phyloP scores from a whole-genome alignment of 2,113 vertebrate species.

The Bubo bubo region DNA sequence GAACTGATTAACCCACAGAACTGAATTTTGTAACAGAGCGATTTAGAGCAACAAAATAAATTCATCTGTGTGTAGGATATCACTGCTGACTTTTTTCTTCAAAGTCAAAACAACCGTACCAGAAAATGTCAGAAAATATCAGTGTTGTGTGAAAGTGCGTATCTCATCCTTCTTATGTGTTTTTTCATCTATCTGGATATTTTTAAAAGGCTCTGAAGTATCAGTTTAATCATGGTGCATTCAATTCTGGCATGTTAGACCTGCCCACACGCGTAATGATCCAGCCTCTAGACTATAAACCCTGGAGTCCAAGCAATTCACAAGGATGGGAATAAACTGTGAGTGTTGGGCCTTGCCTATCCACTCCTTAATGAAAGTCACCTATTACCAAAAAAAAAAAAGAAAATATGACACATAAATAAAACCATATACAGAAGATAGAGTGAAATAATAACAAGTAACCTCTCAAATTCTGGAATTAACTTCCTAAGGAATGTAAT shows the following conservation, averaged over 20 bases:
- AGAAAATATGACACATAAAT: background rate
- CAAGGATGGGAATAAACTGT: background rate
- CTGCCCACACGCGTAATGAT: background rate
- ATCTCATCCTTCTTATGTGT: background rate
- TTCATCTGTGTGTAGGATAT: background rate
- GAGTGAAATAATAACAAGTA: background rate
- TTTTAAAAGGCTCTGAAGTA: background rate
- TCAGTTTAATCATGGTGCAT: background rate
- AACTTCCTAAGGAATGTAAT: background rate
- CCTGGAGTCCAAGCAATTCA: background rate
- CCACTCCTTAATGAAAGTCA: background rate
- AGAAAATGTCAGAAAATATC: background rate
- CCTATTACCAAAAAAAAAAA: background rate
- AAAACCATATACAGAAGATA: background rate
- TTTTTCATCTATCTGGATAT: background rate
- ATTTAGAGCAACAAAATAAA: background rate
- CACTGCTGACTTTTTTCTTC: background rate
- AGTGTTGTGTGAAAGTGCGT: background rate
- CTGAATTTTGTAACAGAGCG: background rate
- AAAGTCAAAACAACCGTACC: background rate
- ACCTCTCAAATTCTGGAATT: background rate
- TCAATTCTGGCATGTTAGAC: background rate
- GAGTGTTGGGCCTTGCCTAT: background rate
- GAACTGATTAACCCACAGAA: background rate
- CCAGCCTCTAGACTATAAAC: background rate